Conservation (phyloP, 2,113 vertebrate species). For the Ibidorhyncha struthersii region DNA sequence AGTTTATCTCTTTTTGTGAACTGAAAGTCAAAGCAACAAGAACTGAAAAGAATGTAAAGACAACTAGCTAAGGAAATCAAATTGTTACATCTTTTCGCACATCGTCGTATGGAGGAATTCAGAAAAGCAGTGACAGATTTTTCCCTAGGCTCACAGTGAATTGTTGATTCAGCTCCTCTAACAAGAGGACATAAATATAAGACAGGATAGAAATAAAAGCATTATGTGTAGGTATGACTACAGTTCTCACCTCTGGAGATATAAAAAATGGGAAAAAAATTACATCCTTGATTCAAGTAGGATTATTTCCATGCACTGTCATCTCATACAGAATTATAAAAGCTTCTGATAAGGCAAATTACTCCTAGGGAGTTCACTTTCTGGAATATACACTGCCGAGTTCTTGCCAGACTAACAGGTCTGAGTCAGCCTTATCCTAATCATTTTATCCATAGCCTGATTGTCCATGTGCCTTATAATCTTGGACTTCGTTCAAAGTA, state of each 20-base stretch:
- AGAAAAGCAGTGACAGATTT: neutral
- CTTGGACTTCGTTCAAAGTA: conserved; percentile 67
- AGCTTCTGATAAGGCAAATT: conserved; percentile 63
- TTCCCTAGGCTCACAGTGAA: neutral
- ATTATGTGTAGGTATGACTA: neutral
- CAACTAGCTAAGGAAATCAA: neutral
- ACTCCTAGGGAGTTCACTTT: conserved; percentile 70
- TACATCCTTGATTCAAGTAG: neutral
- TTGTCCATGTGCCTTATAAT: conserved; percentile 66
- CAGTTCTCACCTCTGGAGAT: neutral
- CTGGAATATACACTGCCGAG: conserved; percentile 57
- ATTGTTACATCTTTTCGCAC: neutral
- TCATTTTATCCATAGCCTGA: conserved; percentile 62
- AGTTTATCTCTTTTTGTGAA: neutral
- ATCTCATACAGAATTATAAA: conserved; percentile 34
- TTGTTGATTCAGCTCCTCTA: neutral
- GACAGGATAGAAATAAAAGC: neutral
- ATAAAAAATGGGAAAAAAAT: neutral
- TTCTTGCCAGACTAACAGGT: conserved; percentile 60
- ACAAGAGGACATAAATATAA: neutral
- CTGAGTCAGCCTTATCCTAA: conserved; percentile 70
- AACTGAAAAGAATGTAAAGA: neutral
- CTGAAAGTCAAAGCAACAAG: fast-evolving
- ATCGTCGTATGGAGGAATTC: neutral
- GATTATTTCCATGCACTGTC: conserved; percentile 31